A percentile compares a stretch with the other conserved stretches of the same genome.
These are phyloP conservation scores for Lineus longissimus DNA, from an alignment of 1,140 invertebrate genomes.

Conservation along the genomic window DNA sequence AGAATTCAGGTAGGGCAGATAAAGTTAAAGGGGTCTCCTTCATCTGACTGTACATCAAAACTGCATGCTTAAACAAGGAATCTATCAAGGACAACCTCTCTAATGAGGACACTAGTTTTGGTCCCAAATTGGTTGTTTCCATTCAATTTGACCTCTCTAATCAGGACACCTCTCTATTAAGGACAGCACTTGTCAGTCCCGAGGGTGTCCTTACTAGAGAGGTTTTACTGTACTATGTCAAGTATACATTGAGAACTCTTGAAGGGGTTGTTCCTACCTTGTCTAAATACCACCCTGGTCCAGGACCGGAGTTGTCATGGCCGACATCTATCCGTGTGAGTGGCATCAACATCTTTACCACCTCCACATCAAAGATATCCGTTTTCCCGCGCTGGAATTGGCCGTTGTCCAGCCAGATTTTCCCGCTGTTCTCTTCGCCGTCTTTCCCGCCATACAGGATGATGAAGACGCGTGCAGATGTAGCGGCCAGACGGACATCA, in stretches of 20 bases:
- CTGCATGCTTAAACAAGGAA: too few species aligned
- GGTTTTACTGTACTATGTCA: too few species aligned
- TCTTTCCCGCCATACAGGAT: slow-evolving; percentile 46
- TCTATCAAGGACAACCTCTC: too few species aligned
- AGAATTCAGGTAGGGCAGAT: too few species aligned
- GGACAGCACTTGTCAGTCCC: too few species aligned
- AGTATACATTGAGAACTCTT: neutral
- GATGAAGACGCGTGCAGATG: slow-evolving; percentile 47
- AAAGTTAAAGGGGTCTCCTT: too few species aligned
- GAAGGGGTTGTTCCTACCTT: slow-evolving; percentile 16
- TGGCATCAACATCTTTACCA: slow-evolving; percentile 45
- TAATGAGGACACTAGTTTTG: too few species aligned
- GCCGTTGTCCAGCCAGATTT: slow-evolving; percentile 47
- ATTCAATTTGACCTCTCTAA: too few species aligned
- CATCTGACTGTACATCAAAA: too few species aligned
- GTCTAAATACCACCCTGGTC: slow-evolving; percentile 51
- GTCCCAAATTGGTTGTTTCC: too few species aligned
- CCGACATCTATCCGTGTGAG: slow-evolving; percentile 48
- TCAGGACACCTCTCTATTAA: too few species aligned
- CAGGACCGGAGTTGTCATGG: slow-evolving; percentile 48
- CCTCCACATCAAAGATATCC: slow-evolving; percentile 47
- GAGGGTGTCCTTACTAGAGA: too few species aligned
- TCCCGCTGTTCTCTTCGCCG: slow-evolving; percentile 43
- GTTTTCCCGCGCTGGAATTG: slow-evolving; percentile 46
- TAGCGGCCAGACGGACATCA: slow-evolving; percentile 45